phyloP scores from a whole-genome alignment of 2,797 vertebrate species.

The Anabas testudineus region DNA sequence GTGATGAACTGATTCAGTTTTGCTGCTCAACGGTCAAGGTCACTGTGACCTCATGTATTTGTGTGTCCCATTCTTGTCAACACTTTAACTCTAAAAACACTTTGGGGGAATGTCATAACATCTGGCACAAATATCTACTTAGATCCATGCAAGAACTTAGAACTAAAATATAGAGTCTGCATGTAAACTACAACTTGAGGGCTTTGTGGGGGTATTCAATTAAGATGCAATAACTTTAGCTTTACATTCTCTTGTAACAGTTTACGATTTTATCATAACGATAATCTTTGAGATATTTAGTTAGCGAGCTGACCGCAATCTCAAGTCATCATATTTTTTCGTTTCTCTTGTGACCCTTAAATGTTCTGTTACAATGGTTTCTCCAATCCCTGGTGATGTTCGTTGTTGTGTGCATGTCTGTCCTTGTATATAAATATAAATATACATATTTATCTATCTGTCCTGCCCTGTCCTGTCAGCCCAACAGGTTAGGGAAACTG shows the following conservation, averaged over 20 bases:
- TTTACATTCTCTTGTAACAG: background rate
- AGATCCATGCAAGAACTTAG: too few relatives aligned
- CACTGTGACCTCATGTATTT: too few relatives aligned
- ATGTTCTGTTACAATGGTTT: constrained; percentile 26
- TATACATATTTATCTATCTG: constrained; percentile 75
- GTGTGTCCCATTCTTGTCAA: too few relatives aligned
- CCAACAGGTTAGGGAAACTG: constrained; percentile 99
- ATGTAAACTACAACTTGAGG: too few relatives aligned
- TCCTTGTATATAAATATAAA: constrained; percentile 45
- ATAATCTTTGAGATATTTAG: too few relatives aligned
- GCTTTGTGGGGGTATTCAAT: too few relatives aligned
- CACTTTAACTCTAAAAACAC: too few relatives aligned
- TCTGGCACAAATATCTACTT: too few relatives aligned
- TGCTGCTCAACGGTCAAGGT: too few relatives aligned
- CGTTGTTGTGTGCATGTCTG: constrained; percentile 46
- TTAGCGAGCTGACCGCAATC: background rate
- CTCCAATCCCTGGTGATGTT: constrained; percentile 17
- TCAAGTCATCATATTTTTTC: constrained; percentile 26
- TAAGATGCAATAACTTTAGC: background rate
- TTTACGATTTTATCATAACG: background rate
- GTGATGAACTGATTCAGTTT: too few relatives aligned
- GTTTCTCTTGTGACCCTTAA: constrained; percentile 19
- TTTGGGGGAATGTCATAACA: too few relatives aligned
- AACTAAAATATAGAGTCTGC: too few relatives aligned
- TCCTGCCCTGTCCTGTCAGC: constrained; percentile 91